A percentile compares a stretch with the other conserved stretches of the same genome.
These are phyloP conservation scores for Gobio occitaniae DNA, from an alignment of 2,797 vertebrate genomes.

Conservation along the genomic window DNA sequence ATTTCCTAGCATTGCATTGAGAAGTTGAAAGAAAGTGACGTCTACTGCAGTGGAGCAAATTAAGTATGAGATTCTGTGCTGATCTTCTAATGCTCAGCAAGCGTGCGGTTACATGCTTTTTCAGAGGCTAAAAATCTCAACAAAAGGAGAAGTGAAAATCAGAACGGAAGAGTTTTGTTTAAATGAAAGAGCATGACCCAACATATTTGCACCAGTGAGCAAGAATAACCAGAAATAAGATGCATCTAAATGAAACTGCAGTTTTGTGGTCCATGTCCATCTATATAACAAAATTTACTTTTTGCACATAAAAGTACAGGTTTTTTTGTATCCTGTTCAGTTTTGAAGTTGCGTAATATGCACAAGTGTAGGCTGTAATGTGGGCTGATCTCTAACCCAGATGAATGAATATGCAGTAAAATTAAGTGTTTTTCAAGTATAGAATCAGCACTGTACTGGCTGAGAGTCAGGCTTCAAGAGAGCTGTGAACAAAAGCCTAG, in stretches of 20 bases:
- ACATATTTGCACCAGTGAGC: not conserved
- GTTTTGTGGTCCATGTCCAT: too few relatives aligned
- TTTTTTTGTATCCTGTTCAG: not conserved
- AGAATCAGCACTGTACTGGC: not conserved
- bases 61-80: not conserved
- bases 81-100: not conserved
- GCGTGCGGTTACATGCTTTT: not conserved
- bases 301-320: not conserved
- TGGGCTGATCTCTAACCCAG: conserved; percentile 5
- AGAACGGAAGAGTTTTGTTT: not conserved
- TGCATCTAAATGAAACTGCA: not conserved
- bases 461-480: not conserved
- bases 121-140: conserved; percentile 1
- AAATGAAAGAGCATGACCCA: not conserved
- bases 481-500: not conserved
- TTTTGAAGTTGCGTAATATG: conserved; percentile 31
- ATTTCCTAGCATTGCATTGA: not conserved
- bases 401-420: conserved; percentile 31
- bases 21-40: not conserved
- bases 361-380: conserved; percentile 10
- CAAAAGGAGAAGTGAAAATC: conserved; percentile 6
- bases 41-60: not conserved
- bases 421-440: not conserved
- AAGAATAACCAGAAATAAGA: not conserved
- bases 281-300: not conserved